These are phyloP conservation scores for Onychostoma macrolepis DNA, from an alignment of 2,113 vertebrate species.

Conservation along the genomic window DNA sequence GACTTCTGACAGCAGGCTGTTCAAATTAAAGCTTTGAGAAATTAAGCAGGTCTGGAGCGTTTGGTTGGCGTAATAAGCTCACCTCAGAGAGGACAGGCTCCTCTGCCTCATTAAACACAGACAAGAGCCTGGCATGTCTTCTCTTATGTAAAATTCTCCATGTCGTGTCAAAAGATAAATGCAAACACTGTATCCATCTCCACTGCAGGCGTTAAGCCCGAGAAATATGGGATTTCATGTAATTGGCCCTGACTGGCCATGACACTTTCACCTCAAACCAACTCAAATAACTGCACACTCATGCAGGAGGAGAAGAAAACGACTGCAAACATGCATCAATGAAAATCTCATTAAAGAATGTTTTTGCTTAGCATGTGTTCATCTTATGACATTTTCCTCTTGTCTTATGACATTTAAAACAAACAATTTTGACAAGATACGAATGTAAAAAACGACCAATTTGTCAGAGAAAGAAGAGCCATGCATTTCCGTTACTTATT, in stretches of 20 bases:
- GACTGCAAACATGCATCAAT: background rate
- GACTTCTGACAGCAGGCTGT: slow-evolving; percentile 13
- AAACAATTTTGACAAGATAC: background rate
- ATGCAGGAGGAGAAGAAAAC: no score
- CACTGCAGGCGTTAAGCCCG: background rate
- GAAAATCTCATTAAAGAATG: background rate
- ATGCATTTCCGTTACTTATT: background rate
- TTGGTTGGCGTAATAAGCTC: slow-evolving; percentile 33
- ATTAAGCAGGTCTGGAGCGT: slow-evolving; percentile 17
- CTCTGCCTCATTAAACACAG: slow-evolving; percentile 45
- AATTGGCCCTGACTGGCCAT: background rate
- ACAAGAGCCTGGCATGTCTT: slow-evolving; percentile 50
- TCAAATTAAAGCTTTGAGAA: slow-evolving; percentile 34
- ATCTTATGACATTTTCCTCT: background rate
- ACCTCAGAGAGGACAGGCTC: slow-evolving; percentile 33
- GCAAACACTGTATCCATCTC: background rate
- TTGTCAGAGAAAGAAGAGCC: background rate
- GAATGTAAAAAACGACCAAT: background rate
- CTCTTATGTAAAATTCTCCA: slow-evolving; percentile 24
- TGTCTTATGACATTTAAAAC: background rate
- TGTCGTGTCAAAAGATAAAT: background rate
- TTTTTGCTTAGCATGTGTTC: background rate
- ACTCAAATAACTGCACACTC: background rate
- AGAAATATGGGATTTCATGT: background rate
- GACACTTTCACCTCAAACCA: background rate